Percentiles rank a stretch among this genome's conserved stretches.
These are phyloP conservation scores for Aphrocallistes beatrix DNA, from an alignment of 37 sponge, comb jelly and placozoan species.

Conservation along the genomic window DNA sequence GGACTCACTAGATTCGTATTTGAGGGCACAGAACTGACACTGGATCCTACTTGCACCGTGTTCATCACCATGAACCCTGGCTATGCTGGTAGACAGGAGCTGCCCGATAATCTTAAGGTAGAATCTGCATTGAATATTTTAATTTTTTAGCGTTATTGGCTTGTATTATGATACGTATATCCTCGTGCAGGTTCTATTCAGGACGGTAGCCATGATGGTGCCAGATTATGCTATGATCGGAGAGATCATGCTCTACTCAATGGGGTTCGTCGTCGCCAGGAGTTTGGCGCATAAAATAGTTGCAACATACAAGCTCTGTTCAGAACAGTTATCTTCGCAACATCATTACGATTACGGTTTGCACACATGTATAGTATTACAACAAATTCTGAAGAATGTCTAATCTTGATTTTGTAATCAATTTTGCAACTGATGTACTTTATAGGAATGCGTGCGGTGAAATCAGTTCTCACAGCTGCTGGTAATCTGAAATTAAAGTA, in stretches of 20 bases:
- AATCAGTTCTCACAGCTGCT: slow-evolving; percentile 89
- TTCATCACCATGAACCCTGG: slow-evolving; percentile 99
- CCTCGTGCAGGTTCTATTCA: slow-evolving; percentile 54
- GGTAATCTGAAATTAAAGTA: slow-evolving; percentile 93
- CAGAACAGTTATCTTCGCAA: slow-evolving; percentile 96
- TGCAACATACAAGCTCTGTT: slow-evolving; percentile 85
- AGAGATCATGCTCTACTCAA: slow-evolving; percentile 96
- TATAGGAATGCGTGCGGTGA: slow-evolving; percentile 83
- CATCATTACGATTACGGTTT: slow-evolving; percentile 96
- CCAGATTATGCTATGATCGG: slow-evolving; percentile 97
- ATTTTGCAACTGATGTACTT: not conserved
- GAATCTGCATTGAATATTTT: no score
- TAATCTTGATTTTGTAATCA: not conserved
- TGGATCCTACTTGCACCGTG: slow-evolving; percentile 84
- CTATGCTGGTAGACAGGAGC: slow-evolving; percentile 92
- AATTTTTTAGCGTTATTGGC: not conserved
- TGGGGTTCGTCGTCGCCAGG: slow-evolving; percentile 95
- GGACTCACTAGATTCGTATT: slow-evolving; percentile 65
- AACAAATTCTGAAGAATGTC: not conserved
- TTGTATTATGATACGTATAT: not conserved
- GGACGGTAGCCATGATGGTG: slow-evolving; percentile 98
- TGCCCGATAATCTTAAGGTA: slow-evolving; percentile 96
- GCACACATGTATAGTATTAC: not conserved
- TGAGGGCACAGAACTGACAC: slow-evolving; percentile 85
- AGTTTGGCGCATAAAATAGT: slow-evolving; percentile 89